phyloP scores from a whole-genome alignment of 1,140 invertebrate genomes.

The Pachypsylla venusta region DNA sequence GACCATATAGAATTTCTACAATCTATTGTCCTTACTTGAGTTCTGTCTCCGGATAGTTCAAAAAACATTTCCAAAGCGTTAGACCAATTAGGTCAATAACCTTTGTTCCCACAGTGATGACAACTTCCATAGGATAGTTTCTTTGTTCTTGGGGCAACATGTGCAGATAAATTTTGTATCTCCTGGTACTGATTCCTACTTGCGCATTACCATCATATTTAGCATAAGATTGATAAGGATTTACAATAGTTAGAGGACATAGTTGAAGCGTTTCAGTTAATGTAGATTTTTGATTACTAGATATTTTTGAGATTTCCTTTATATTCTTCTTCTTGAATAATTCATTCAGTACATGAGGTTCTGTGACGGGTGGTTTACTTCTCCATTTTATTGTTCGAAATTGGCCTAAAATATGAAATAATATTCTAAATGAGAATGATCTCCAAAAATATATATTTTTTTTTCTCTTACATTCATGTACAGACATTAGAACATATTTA shows the following conservation, averaged over 20 bases:
- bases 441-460: conserved; percentile 22
- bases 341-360: conserved; percentile 29
- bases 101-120: conserved; percentile 65
- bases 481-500: too few species aligned
- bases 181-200: conserved; percentile 56
- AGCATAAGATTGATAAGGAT: conserved; percentile 77
- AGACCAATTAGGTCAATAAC: conserved; percentile 87
- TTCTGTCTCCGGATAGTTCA: conserved; percentile 33
- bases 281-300: conserved; percentile 36
- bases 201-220: conserved; percentile 81
- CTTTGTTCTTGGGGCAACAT: conserved; percentile 64
- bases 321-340: conserved; percentile 44
- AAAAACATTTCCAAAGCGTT: conserved; percentile 62
- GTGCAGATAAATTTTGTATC: conserved; percentile 71
- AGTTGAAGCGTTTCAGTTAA: conserved; percentile 57
- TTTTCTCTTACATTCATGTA: too few species aligned
- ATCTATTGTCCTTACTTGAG: conserved; percentile 40
- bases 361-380: background rate
- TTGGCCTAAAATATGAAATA: conserved; percentile 16
- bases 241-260: conserved; percentile 53
- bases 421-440: conserved; percentile 12
- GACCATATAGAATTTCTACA: too few species aligned
- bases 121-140: conserved; percentile 68
- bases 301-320: conserved; percentile 34
- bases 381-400: conserved; percentile 41